Percentiles rank a stretch among this genome's conserved stretches.
These are phyloP conservation scores for Rissa tridactyla DNA, from an alignment of 2,113 vertebrate genomes.

Conservation along the genomic window DNA sequence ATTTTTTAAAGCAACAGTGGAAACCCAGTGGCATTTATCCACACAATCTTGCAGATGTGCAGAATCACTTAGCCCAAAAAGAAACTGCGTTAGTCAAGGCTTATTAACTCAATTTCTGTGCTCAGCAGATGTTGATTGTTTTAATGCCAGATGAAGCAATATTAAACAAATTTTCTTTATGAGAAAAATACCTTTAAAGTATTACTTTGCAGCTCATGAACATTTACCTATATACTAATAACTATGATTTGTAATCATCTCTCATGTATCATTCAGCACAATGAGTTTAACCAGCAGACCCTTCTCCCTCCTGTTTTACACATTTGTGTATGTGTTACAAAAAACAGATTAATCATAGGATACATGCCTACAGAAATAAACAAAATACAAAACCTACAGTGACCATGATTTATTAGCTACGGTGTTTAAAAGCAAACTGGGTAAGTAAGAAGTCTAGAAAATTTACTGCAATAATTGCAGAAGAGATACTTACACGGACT, in stretches of 20 bases:
- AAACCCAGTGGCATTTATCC: not conserved
- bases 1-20: not conserved
- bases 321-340: not conserved
- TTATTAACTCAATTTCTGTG: not conserved
- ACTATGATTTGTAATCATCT: not conserved
- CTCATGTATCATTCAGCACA: not conserved
- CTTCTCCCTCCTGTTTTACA: not conserved
- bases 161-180: not conserved
- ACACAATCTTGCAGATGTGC: not conserved
- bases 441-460: not conserved
- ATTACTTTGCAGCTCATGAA: not conserved
- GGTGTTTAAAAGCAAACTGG: not conserved
- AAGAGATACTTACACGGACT: conserved; percentile 92
- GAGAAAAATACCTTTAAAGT: not conserved
- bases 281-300: not conserved
- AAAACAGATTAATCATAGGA: not conserved
- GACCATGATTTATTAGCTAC: not conserved
- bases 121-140: not conserved
- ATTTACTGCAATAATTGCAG: not conserved
- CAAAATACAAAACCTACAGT: not conserved
- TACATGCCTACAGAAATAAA: not conserved
- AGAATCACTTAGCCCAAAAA: not conserved
- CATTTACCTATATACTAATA: not conserved
- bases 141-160: not conserved
- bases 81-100: not conserved